These are phyloP conservation scores for Pseudochirops cupreus DNA, from an alignment of 2,797 vertebrate species.

Conservation along the genomic window DNA sequence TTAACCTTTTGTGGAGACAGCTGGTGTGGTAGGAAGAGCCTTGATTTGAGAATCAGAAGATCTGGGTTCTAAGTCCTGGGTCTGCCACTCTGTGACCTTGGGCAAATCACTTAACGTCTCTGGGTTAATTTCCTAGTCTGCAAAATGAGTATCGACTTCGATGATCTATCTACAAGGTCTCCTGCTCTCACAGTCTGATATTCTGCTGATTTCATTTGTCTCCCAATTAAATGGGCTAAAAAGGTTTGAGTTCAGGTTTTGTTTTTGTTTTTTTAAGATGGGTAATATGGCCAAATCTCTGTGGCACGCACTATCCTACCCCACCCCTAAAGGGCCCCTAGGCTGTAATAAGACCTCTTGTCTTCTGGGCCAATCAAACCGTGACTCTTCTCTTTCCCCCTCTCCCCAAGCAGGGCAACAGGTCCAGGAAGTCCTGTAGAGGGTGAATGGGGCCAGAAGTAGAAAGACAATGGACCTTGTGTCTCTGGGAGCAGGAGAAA, in stretches of 20 bases:
- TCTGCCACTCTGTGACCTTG: not conserved
- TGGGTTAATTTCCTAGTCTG: not conserved
- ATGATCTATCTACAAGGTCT: not conserved
- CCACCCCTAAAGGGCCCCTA: not conserved
- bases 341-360: not conserved
- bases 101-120: not conserved
- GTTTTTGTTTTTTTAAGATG: not conserved
- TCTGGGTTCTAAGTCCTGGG: not conserved
- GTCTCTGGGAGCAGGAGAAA: slow-evolving; percentile 20
- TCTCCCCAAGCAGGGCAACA: slow-evolving; percentile 1
- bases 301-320: not conserved
- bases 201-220: slow-evolving; percentile 1
- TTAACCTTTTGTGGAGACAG: not conserved
- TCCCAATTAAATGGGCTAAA: slow-evolving; percentile 4
- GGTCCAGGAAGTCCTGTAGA: not conserved
- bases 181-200: not conserved
- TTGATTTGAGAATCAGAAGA: not conserved
- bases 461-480: not conserved
- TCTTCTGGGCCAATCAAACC: not conserved
- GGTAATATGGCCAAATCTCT: not conserved
- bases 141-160: not conserved
- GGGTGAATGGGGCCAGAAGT: slow-evolving; percentile 14
- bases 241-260: not conserved
- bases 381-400: not conserved
- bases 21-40: not conserved